phyloP scores from a whole-genome alignment of 1,140 invertebrate genomes.

The Nymphalis io region DNA sequence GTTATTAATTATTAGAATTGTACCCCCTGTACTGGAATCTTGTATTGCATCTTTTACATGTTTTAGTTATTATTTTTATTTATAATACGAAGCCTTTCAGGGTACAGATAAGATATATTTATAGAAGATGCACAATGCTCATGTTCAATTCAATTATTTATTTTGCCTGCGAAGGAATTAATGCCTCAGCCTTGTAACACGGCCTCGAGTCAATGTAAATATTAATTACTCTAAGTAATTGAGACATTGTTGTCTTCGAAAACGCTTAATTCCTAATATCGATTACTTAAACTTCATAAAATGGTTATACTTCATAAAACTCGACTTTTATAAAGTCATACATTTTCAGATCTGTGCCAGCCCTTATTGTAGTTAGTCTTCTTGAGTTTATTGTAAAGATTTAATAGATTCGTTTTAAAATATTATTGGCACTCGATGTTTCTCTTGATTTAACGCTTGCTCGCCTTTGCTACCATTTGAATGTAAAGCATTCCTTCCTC shows the following conservation, averaged over 20 bases:
- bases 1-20: too few relatives aligned
- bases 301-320: too few relatives aligned
- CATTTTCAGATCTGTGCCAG: too few relatives aligned
- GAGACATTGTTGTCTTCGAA: constrained; percentile 10
- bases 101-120: not conserved
- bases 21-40: not conserved
- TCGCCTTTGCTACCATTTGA: constrained; percentile 3
- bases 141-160: not conserved
- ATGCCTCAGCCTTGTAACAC: constrained; percentile 1
- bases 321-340: too few relatives aligned
- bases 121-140: not conserved
- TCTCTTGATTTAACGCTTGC: not conserved
- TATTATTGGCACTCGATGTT: not conserved
- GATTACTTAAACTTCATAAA: not conserved
- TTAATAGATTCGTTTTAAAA: too few relatives aligned
- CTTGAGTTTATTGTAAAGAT: too few relatives aligned
- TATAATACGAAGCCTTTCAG: not conserved
- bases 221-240: constrained; percentile 9
- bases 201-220: not conserved
- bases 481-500: constrained; percentile 38
- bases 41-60: not conserved
- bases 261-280: not conserved
- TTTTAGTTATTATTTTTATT: not conserved
- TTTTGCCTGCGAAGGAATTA: not conserved
- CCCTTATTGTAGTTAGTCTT: too few relatives aligned